These are phyloP conservation scores for Aplysina aerophoba DNA, from an alignment of 37 sponge, comb jelly and placozoan species.

Conservation along the genomic window DNA sequence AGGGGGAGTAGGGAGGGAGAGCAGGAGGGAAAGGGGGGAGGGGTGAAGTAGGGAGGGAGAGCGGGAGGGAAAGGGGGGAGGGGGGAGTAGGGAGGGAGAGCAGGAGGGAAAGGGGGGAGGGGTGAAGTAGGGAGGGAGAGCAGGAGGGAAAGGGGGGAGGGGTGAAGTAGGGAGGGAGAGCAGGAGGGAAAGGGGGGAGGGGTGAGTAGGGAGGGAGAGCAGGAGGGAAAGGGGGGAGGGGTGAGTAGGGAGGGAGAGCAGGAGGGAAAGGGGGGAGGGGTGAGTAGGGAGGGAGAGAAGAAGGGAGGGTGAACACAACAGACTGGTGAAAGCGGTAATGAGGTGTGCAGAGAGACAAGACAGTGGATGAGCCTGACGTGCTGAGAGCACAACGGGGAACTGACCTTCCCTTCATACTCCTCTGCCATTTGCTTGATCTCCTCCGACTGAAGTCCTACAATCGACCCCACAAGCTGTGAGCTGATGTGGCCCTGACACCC, in stretches of 20 bases:
- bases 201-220: not conserved
- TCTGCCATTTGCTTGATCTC: constrained; percentile 84
- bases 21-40: not conserved
- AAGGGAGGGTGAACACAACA: no score
- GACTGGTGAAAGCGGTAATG: no score
- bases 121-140: not conserved
- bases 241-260: no score
- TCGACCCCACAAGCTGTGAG: constrained; percentile 70
- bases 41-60: not conserved
- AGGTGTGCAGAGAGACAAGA: no score
- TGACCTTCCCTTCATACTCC: constrained; percentile 86
- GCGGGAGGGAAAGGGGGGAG: not conserved
- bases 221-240: no score
- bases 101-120: not conserved
- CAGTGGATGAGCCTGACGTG: no score
- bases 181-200: not conserved
- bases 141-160: not conserved
- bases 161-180: not conserved
- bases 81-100: not conserved
- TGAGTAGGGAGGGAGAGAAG: no score
- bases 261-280: not conserved
- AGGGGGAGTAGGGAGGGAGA: not conserved
- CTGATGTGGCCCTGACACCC: constrained; percentile 25
- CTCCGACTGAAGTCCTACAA: constrained; percentile 88
- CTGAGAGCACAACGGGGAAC: not conserved